These are phyloP conservation scores for Melikaiella ostensackeni DNA, from an alignment of 2,888 invertebrate species.

Conservation along the genomic window DNA sequence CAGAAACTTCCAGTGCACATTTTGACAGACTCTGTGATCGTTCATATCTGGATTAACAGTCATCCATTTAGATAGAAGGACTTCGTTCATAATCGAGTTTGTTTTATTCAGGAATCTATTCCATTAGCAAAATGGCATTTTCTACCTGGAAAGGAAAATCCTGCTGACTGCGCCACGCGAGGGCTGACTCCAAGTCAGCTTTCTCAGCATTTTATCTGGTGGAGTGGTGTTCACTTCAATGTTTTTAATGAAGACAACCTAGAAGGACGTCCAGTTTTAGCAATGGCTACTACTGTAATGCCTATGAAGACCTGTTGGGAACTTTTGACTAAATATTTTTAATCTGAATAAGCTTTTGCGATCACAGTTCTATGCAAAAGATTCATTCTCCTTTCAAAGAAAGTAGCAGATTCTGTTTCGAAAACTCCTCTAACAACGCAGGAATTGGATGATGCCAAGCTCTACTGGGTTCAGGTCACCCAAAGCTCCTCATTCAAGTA, in stretches of 20 bases:
- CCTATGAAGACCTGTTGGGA: too few relatives aligned
- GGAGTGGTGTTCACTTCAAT: neutral
- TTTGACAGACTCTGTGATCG: too few relatives aligned
- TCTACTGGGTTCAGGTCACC: neutral
- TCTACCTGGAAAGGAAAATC: too few relatives aligned
- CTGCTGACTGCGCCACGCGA: slow-evolving; percentile 6
- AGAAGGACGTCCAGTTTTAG: neutral
- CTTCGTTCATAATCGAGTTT: slow-evolving; percentile 42
- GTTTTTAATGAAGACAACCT: neutral
- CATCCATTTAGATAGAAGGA: too few relatives aligned
- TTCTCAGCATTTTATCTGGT: neutral
- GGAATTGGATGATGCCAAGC: too few relatives aligned
- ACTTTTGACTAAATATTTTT: too few relatives aligned
- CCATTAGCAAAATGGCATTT: too few relatives aligned
- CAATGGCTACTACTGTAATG: neutral
- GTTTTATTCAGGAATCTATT: too few relatives aligned
- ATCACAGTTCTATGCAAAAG: neutral
- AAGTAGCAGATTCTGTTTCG: neutral
- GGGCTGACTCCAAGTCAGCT: neutral
- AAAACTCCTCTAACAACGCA: neutral
- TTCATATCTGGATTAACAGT: too few relatives aligned
- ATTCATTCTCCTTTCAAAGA: neutral
- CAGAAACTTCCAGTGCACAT: too few relatives aligned
- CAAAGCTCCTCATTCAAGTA: too few relatives aligned
- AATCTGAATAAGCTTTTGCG: neutral